Evolutionary conservation across 2,797 vertebrate species (phyloP).

Genomic region (Columba guinea): DNA sequence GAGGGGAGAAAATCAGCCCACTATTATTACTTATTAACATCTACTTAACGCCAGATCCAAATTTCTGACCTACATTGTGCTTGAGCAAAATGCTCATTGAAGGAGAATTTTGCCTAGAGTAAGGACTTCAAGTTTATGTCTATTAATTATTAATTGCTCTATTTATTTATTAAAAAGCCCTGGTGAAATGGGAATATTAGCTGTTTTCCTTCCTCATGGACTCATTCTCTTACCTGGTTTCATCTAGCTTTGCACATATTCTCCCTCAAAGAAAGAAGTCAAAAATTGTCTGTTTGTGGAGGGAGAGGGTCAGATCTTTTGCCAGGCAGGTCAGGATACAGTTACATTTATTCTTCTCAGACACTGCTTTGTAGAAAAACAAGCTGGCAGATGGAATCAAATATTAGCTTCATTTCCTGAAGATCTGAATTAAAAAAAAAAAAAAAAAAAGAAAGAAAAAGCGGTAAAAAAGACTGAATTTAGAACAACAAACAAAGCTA

Average conservation of each 20-base stretch:
- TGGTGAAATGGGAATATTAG: conserved; percentile 25
- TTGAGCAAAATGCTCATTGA: background rate
- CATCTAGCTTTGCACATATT: background rate
- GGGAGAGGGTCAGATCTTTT: background rate
- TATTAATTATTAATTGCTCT: conserved; percentile 52
- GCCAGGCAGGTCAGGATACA: background rate
- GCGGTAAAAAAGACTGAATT: background rate
- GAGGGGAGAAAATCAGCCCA: background rate
- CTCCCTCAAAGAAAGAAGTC: background rate
- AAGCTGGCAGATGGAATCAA: conserved; percentile 16
- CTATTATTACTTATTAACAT: conserved; percentile 10
- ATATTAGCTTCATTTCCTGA: conserved; percentile 15
- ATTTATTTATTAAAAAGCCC: conserved; percentile 63
- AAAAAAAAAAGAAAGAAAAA: no score
- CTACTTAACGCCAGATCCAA: background rate
- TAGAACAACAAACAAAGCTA: conserved; percentile 17
- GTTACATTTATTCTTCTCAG: conserved; percentile 9
- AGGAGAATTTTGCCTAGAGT: conserved; percentile 11
- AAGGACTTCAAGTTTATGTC: conserved; percentile 30
- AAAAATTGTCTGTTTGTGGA: background rate
- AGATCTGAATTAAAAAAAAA: background rate
- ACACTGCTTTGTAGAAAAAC: background rate
- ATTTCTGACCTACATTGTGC: conserved; percentile 57
- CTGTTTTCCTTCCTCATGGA: background rate
- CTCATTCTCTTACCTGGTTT: background rate